Base-by-base conservation (phyloP, 1,140 invertebrate species). In the Chelonus insularis region DNA sequence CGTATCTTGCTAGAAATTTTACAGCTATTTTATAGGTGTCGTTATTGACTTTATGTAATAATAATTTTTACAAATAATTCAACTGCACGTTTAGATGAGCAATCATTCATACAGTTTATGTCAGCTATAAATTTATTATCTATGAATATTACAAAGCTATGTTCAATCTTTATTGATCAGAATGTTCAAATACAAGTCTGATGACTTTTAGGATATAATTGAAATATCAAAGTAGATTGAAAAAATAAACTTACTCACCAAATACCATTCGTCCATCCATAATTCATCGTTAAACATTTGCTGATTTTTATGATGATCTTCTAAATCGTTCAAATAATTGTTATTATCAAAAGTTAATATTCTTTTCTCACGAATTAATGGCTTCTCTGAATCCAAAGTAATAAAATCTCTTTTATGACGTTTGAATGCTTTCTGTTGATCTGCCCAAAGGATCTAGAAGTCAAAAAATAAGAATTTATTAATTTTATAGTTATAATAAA, bases 201-300 rank as follows among this genome's bases (percentile, higher is more conserved):
- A n/a, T n/a, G n/a, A n/a, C 25, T 7, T 4, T 3, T 29, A 29
- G 3, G 25, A 29, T 3, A 29, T 29, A 29, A 3, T 4, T 29
- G 25, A 29, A 29, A 29, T 4, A 29, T 4, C 3, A 29, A 29
- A 29, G 25, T 29, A 4, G 7, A 4, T 29, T 29, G 3, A 7
- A 29, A 29, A 29, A 7, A 29, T 7, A 29, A 29, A 7, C 12
- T 18, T 63, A 48, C 54, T 77, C 86, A 96, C 94, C 88, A 96
- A 83, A 81, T 97, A 97, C 95, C 95, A 97, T 78, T 97, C 87
- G 65, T 93, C 86, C 34, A 83, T 75, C 90, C 93, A 97, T 0
- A 95, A 80, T 64, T 92, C 91, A 71, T 97, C 95, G 69, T 92
- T 93, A 73, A 94, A 96, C 56, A 75, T 45, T 63, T 69, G 67